Evolutionary conservation across 2,797 vertebrate species (phyloP).

Genomic region (Malacoctenus gilli): DNA sequence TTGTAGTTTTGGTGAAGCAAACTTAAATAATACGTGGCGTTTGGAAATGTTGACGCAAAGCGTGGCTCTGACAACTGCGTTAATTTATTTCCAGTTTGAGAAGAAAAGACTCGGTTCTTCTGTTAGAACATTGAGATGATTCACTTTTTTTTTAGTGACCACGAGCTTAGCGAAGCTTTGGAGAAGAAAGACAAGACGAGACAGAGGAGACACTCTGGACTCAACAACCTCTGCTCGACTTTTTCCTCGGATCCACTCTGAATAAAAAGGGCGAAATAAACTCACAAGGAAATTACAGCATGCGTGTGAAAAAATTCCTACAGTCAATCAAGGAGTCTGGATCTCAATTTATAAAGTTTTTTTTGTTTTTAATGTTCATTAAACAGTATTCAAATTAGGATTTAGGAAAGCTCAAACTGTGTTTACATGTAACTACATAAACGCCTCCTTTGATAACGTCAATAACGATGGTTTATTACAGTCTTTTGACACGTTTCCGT

Average conservation of each 20-base stretch:
- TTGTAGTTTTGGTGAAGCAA: no score
- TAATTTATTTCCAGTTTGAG: not conserved
- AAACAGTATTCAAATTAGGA: no score
- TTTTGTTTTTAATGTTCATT: no score
- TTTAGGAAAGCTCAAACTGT: no score
- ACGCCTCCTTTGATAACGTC: no score
- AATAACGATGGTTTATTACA: no score
- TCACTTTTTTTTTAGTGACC: constrained; percentile 35
- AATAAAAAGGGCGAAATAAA: constrained; percentile 38
- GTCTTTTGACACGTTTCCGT: no score
- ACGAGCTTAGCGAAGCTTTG: constrained; percentile 33
- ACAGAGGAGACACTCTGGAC: constrained; percentile 28
- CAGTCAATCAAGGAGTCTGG: no score
- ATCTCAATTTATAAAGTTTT: no score
- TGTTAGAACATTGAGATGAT: constrained; percentile 32
- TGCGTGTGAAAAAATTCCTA: no score
- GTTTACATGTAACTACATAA: no score
- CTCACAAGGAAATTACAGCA: no score
- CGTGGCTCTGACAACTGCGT: not conserved
- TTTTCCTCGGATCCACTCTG: constrained; percentile 31
- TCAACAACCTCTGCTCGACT: constrained; percentile 11
- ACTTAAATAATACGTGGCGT: not conserved
- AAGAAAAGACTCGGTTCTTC: constrained; percentile 16
- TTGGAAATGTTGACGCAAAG: constrained; percentile 6
- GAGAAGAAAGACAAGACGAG: not conserved